These are phyloP conservation scores for Hyalella azteca DNA, from an alignment of 2,888 invertebrate genomes.

Conservation along the genomic window DNA sequence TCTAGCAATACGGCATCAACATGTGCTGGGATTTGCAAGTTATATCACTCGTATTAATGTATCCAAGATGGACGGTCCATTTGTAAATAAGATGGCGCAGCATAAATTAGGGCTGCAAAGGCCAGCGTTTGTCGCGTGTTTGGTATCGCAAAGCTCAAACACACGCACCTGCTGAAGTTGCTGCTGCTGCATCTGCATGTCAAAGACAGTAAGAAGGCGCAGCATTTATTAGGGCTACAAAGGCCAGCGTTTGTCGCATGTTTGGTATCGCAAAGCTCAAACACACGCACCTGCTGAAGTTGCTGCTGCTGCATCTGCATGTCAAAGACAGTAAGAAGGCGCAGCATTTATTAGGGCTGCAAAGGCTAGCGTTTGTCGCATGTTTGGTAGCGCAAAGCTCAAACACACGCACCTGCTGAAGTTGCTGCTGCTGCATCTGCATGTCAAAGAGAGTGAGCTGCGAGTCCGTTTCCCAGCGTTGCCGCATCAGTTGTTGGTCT, in stretches of 20 bases:
- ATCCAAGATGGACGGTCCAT: too few relatives aligned
- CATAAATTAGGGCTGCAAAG: too few relatives aligned
- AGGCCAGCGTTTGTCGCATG: neutral
- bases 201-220: slow-evolving; percentile 22
- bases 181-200: slow-evolving; percentile 40
- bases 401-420: neutral
- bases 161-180: slow-evolving; percentile 23
- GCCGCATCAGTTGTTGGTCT: slow-evolving; percentile 58
- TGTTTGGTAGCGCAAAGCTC: too few relatives aligned
- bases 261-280: neutral
- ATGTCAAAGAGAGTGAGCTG: slow-evolving; percentile 46
- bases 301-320: slow-evolving; percentile 40
- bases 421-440: slow-evolving; percentile 39
- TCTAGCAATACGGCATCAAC: too few relatives aligned
- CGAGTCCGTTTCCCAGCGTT: slow-evolving; percentile 60
- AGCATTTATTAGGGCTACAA: too few relatives aligned
- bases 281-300: slow-evolving; percentile 20
- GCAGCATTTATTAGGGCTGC: too few relatives aligned
- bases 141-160: neutral
- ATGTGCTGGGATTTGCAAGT: too few relatives aligned
- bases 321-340: slow-evolving; percentile 28
- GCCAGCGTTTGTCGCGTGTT: neutral
- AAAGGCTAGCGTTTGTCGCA: too few relatives aligned
- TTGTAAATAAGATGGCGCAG: too few relatives aligned
- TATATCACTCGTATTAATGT: too few relatives aligned